Evolutionary conservation across 2,888 invertebrate species (phyloP), one percentile per base, ranked within the genome.

Genomic region (Byasa hedistus): DNA sequence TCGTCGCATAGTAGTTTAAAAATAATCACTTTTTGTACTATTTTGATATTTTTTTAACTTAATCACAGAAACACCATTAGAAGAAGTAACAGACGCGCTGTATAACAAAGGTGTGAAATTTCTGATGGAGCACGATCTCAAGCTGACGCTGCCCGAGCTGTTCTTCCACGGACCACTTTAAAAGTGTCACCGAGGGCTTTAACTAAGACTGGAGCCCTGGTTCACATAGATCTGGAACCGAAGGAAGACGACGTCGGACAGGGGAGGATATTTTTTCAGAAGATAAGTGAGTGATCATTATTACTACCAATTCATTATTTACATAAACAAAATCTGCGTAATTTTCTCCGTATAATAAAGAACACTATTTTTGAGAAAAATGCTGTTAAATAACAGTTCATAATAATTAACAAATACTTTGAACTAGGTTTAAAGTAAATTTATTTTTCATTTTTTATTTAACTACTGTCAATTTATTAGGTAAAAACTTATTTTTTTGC

Each of bases 71-170:
- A 92, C 94, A 23, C 95, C 95, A n/a, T 82, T 96, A 64, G 95
- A 96, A 86, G 96, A 96, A 86, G 93, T 96, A 21, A 95, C 96
- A 0, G 93, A 94, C 71, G 93, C 95, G 0, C 82, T 97, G 0
- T 94, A 95, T 75, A 94, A 93, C 57, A 95, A 95, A 79, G 94
- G 95, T 12, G 85, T 95, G 0, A 94, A 94, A 75, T 97, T 96
- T 77, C 86, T 96, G 27, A 94, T 95, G 83, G 96, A 95, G 0
- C 96, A 96, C 73, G 95, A 97, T 77, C 89, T 96, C 80, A 94
- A 95, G 74, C 72, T 97, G 52, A 90, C 93, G 56, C 79, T 97
- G 59, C 97, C 97, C 0, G 94, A 95, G 68, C 89, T 93, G 64
- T 89, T 96, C 76, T 96, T 96, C 78, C 94, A 95, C 56, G 96